phyloP scores from a whole-genome alignment of 2,888 invertebrate species.

The Synanthedon vespiformis region DNA sequence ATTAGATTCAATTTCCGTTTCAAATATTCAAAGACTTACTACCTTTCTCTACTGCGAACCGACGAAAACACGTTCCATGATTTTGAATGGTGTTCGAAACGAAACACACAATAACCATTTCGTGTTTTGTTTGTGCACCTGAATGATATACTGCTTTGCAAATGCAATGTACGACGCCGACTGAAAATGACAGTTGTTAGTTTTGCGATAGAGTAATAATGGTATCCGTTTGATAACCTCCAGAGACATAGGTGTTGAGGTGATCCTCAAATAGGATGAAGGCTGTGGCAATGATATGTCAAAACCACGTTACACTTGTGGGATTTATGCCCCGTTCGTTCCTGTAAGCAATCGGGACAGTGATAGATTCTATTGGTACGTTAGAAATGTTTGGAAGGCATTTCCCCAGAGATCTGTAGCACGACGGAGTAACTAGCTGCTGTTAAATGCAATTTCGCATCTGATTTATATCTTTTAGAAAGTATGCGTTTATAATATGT shows the following conservation, averaged over 20 bases:
- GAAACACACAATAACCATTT: constrained; percentile 12
- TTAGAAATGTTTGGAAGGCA: constrained; percentile 1
- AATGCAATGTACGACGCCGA: background rate
- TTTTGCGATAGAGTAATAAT: constrained; percentile 18
- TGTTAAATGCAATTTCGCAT: background rate
- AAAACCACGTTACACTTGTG: constrained; percentile 61
- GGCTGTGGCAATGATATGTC: constrained; percentile 53
- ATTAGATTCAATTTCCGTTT: background rate
- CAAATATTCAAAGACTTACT: constrained; percentile 8
- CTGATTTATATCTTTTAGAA: background rate
- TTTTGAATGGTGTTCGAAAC: constrained; percentile 8
- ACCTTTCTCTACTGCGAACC: constrained; percentile 7
- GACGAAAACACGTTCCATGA: constrained; percentile 13
- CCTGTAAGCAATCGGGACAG: constrained; percentile 44
- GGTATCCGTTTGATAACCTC: constrained; percentile 30
- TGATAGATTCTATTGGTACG: constrained; percentile 42
- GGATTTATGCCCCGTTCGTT: constrained; percentile 45
- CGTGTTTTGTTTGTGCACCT: constrained; percentile 1
- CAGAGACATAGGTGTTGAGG: constrained; percentile 54
- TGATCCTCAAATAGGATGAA: constrained; percentile 51
- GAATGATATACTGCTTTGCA: background rate
- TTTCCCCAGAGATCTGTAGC: constrained; percentile 4
- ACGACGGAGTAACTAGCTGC: background rate
- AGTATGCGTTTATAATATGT: too few species aligned
- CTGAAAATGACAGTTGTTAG: background rate